phyloP scores from a whole-genome alignment of 1,140 invertebrate species.

The Macrobrachium rosenbergii region DNA sequence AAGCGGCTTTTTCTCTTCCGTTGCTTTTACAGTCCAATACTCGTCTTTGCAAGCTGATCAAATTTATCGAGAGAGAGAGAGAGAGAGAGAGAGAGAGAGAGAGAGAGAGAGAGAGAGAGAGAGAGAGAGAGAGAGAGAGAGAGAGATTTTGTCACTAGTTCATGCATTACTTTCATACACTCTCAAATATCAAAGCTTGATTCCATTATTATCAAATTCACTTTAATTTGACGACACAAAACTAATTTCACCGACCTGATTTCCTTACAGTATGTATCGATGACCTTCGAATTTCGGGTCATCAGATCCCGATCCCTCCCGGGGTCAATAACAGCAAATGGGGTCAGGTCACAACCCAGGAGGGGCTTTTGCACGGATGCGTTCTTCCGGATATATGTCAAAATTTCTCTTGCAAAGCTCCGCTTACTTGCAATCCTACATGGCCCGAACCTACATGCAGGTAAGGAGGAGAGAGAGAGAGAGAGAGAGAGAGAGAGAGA shows the following conservation, averaged over 20 bases:
- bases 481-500: not conserved
- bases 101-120: too few species aligned
- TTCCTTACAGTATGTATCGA: conserved; percentile 33
- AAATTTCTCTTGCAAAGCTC: conserved; percentile 41
- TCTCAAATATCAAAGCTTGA: too few species aligned
- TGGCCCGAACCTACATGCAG: conserved; percentile 44
- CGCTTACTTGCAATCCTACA: conserved; percentile 45
- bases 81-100: too few species aligned
- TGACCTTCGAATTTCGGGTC: conserved; percentile 47
- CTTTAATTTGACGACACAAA: too few species aligned
- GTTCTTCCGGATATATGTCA: conserved; percentile 19
- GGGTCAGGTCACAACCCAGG: conserved; percentile 38
- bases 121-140: too few species aligned
- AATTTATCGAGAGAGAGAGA: not conserved
- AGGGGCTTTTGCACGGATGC: conserved; percentile 24
- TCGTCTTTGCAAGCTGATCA: too few species aligned
- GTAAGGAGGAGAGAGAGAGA: conserved; percentile 5
- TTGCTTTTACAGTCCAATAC: too few species aligned
- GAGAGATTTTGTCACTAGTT: too few species aligned
- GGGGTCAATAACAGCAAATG: conserved; percentile 8
- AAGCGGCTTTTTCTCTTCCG: too few species aligned
- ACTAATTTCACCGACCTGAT: not conserved
- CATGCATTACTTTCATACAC: too few species aligned
- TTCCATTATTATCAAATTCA: too few species aligned
- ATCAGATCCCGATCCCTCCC: conserved; percentile 31